Percentiles rank a stretch among this genome's conserved stretches.
These are phyloP conservation scores for Danio choprae DNA, from an alignment of 2,797 vertebrate genomes.

Conservation along the genomic window DNA sequence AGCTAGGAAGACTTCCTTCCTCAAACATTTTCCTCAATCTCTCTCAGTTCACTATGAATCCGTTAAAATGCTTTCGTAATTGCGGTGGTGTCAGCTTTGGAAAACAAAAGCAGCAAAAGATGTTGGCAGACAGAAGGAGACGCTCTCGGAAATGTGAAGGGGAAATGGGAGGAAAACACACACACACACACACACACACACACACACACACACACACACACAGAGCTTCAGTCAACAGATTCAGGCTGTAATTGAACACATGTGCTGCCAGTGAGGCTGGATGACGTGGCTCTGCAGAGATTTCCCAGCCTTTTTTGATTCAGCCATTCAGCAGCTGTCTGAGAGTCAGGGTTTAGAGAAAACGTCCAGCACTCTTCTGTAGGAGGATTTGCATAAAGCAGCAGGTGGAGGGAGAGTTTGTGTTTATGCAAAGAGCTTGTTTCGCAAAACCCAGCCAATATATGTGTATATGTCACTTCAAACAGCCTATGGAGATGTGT, in stretches of 20 bases:
- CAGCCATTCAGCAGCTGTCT: background rate
- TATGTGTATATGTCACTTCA: background rate
- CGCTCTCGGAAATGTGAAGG: constrained; percentile 10
- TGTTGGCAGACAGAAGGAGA: constrained; percentile 11
- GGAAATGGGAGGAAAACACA: constrained; percentile 21
- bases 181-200: too few relatives aligned
- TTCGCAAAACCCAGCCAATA: background rate
- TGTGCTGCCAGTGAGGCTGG: constrained; percentile 32
- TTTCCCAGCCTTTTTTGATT: background rate
- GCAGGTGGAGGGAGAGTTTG: constrained; percentile 12
- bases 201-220: background rate
- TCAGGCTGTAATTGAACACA: constrained; percentile 40
- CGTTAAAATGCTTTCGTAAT: background rate
- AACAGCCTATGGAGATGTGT: too few relatives aligned
- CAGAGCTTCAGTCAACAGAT: constrained; percentile 22
- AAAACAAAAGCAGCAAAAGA: background rate
- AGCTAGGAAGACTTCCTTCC: background rate
- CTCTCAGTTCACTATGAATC: background rate
- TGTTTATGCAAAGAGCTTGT: constrained; percentile 18
- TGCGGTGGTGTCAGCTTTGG: background rate
- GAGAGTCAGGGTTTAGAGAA: background rate
- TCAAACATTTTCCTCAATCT: background rate
- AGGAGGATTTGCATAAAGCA: background rate
- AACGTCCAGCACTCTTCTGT: background rate
- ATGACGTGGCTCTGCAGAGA: constrained; percentile 46